Percentiles rank a stretch among this genome's conserved stretches.
Evolutionary conservation across 2,113 vertebrate species (phyloP).

Genomic region (Chaenocephalus aceratus): DNA sequence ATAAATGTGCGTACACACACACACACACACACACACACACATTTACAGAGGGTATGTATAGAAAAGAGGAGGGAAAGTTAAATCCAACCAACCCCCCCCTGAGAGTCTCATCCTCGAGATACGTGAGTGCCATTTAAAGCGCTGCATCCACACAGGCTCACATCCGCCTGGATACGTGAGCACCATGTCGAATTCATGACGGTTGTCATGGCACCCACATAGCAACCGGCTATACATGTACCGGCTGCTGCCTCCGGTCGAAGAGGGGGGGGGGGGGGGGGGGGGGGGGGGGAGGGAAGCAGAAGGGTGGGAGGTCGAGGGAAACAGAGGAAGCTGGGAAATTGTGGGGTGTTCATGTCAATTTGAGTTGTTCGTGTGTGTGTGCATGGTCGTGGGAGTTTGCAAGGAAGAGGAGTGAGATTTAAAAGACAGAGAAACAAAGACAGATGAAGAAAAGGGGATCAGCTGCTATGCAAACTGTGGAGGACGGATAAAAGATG

Average conservation of each 20-base stretch:
- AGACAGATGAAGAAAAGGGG: conserved; percentile 48
- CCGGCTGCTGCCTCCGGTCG: conserved; percentile 70
- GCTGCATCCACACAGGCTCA: conserved; percentile 70
- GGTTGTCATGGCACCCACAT: conserved; percentile 84
- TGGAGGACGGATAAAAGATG: conserved; percentile 37
- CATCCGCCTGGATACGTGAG: conserved; percentile 81
- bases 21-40: conserved; percentile 1
- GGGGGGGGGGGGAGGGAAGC: conserved; percentile 46
- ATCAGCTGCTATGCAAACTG: conserved; percentile 67
- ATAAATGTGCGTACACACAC: conserved; percentile 9
- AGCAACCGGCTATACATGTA: conserved; percentile 80
- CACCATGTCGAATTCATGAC: conserved; percentile 79
- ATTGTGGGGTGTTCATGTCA: conserved; percentile 35
- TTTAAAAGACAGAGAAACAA: conserved; percentile 30
- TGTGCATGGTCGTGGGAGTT: conserved; percentile 13
- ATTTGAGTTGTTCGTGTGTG: conserved; percentile 21
- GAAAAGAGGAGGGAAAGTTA: conserved; percentile 35
- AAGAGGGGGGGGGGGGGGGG: too few species aligned
- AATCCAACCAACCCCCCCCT: conserved; percentile 48
- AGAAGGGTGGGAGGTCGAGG: not conserved
- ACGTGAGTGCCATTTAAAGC: conserved; percentile 76
- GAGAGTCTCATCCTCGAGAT: conserved; percentile 64
- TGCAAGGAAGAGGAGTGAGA: conserved; percentile 36
- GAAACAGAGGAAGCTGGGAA: conserved; percentile 47
- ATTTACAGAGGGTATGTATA: not conserved